Base-by-base conservation (phyloP, 2,797 vertebrate genomes). In the Semaprochilodus insignis region DNA sequence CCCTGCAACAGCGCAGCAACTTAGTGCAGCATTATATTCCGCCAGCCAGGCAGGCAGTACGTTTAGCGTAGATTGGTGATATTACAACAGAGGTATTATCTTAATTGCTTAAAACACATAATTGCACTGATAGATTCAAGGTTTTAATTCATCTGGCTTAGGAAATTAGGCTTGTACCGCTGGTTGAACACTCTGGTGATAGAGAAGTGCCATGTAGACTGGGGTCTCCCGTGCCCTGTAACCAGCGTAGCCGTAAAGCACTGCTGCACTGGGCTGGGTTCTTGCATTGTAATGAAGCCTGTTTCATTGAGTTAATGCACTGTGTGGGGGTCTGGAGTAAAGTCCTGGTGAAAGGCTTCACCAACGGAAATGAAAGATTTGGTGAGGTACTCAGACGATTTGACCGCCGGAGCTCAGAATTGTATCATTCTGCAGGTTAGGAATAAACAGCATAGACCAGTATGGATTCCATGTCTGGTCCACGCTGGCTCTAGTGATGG, bases 91-190 rank as follows among this genome's bases (percentile, higher is more conserved):
- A 91, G 91, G 96, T 95, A 94, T 93, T 91, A 91, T 91, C 93
- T 89, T 94, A 95, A 96, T 96, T 87, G 93, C 91, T 96, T 95
- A 95, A 95, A 96, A 96, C 88, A 91, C 93, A 95, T 96, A 97
- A 96, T 96, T 95, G 91, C 91, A 92, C 89, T 93, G 92, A 95
- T 93, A 92, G 93, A 95, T 96, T 96, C 93, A 83, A 92, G 94
- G 92, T 95, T 69, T 94, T 94, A 95, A 95, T 95, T 95, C 94
- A 93, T 92, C 86, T 91, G 94, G 82, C 82, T 87, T 75, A 66
- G 81, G 81, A 81, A 86, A 82, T 85, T 66, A 76, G 78, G 54
- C 62, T 17, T 27, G 72, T 4, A 14, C 51, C 83, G 21, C 55
- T 52, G 52, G 34, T 75, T 83, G 57, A 54, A 63, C 31, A 54